phyloP scores from a whole-genome alignment of 30 jellyfish, hydroid and myxozoan species.

The Turritopsis dohrnii region DNA sequence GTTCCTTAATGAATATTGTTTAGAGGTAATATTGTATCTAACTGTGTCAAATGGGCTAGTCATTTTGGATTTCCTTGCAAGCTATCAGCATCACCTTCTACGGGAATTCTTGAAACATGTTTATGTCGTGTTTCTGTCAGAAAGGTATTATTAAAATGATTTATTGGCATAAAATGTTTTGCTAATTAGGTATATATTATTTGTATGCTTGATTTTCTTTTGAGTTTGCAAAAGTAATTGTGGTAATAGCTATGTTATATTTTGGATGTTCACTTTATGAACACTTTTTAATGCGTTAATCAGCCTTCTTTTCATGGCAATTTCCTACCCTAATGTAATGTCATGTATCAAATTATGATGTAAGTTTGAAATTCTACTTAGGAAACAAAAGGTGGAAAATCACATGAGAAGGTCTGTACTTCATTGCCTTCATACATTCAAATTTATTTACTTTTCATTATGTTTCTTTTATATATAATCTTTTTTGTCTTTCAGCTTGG shows the following conservation, averaged over 20 bases:
- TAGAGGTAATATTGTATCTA: constrained; percentile 75
- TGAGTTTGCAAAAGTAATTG: background rate
- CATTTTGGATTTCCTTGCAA: constrained; percentile 58
- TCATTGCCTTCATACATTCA: background rate
- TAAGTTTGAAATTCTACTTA: constrained; percentile 12
- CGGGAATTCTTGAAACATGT: constrained; percentile 87
- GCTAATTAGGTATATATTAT: background rate
- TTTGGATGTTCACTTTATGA: background rate
- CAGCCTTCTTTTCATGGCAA: background rate
- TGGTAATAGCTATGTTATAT: background rate
- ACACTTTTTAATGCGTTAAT: background rate
- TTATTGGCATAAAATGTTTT: background rate
- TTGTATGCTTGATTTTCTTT: background rate
- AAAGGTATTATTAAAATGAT: constrained; percentile 36
- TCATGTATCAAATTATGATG: background rate
- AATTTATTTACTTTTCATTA: background rate
- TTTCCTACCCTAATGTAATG: background rate
- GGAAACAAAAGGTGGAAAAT: constrained; percentile 95
- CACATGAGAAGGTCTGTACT: constrained; percentile 64
- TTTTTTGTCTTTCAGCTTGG: constrained; percentile 72
- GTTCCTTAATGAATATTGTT: background rate
- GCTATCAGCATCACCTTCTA: constrained; percentile 57
- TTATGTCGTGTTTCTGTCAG: constrained; percentile 92
- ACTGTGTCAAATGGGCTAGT: constrained; percentile 79
- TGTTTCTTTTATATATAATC: background rate